These are phyloP conservation scores for Nomada hirtipes DNA, from an alignment of 2,888 invertebrate genomes.

Conservation along the genomic window DNA sequence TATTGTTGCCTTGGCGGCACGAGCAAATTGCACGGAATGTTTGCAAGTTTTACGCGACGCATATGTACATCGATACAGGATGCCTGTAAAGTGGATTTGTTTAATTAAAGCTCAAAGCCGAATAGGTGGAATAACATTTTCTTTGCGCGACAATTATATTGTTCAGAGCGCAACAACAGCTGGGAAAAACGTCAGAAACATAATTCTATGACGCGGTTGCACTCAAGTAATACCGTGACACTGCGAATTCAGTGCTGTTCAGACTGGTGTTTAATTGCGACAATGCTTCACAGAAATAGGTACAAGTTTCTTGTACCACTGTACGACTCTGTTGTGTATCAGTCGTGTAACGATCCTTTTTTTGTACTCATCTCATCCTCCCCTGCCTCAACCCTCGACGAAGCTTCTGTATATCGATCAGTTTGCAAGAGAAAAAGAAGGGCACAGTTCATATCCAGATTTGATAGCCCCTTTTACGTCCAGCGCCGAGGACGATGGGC, in stretches of 20 bases:
- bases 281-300: conserved; percentile 7
- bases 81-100: neutral
- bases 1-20: conserved; percentile 15
- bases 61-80: neutral
- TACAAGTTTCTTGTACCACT: conserved; percentile 7
- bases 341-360: too few relatives aligned
- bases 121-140: neutral
- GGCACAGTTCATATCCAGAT: neutral
- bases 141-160: neutral
- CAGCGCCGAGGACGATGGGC: neutral
- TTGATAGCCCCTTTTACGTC: neutral
- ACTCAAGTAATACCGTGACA: neutral
- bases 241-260: neutral
- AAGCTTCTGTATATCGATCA: neutral
- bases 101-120: neutral
- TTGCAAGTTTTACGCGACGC: neutral
- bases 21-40: conserved; percentile 9
- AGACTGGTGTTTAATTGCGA: conserved; percentile 10
- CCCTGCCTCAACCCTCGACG: neutral
- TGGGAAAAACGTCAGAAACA: neutral
- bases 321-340: neutral
- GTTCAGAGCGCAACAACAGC: neutral
- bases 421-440: neutral
- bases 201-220: conserved; percentile 10
- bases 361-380: neutral